phyloP scores from a whole-genome alignment of 1,140 invertebrate genomes.

The Heliothis virescens region DNA sequence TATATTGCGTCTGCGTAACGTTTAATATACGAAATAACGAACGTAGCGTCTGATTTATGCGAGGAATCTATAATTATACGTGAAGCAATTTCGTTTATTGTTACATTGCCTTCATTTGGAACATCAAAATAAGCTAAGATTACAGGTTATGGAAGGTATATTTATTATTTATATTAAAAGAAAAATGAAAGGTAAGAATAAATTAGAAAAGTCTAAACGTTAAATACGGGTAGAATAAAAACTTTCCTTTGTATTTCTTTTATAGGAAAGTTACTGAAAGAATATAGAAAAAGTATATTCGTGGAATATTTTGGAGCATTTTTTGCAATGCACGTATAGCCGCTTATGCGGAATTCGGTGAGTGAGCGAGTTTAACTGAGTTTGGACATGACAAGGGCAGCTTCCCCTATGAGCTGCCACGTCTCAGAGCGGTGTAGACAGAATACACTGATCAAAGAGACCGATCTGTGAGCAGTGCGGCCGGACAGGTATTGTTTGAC shows the following conservation, averaged over 20 bases:
- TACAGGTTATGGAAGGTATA: no score
- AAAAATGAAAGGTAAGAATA: no score
- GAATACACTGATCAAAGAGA: conserved; percentile 30
- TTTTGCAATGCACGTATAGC: no score
- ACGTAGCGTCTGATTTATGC: conserved; percentile 10
- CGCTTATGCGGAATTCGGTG: no score
- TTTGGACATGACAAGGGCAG: not conserved
- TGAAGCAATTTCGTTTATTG: not conserved
- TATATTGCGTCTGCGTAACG: conserved; percentile 4
- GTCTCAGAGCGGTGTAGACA: not conserved
- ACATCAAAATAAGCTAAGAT: no score
- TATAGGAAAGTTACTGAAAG: no score
- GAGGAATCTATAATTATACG: conserved; percentile 13
- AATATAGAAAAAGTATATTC: no score
- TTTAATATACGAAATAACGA: conserved; percentile 8
- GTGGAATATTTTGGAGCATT: no score
- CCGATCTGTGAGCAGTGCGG: not conserved
- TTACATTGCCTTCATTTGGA: not conserved
- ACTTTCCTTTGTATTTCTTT: no score
- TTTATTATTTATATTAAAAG: no score
- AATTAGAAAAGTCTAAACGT: no score
- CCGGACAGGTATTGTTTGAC: conserved; percentile 4
- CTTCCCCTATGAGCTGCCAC: not conserved
- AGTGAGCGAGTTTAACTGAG: not conserved
- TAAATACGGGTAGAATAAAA: no score